Evolutionary conservation across 2,888 invertebrate genomes (phyloP).

Genomic region (Bruchidius siliquastri): DNA sequence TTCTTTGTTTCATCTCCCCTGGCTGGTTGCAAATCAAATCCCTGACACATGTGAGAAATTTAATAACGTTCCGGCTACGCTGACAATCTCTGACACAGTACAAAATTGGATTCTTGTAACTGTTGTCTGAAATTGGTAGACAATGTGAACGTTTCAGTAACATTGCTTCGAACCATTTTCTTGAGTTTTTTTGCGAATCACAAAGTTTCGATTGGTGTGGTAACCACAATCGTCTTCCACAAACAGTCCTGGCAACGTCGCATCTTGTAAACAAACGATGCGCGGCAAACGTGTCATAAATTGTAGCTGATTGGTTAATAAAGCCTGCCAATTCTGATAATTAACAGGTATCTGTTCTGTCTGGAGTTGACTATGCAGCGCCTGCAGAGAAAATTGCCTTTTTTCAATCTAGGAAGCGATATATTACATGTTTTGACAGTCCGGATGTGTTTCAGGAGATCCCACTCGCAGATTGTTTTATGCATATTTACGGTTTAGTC

Average conservation of each 20-base stretch:
- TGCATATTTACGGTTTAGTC: neutral
- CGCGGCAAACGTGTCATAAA: conserved; percentile 15
- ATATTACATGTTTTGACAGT: neutral
- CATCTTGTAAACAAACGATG: neutral
- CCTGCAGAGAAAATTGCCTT: neutral
- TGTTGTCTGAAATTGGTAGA: too few species aligned
- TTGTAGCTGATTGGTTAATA: conserved; percentile 22
- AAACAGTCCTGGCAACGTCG: neutral
- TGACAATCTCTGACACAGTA: too few species aligned
- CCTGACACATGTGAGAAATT: too few species aligned
- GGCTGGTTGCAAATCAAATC: too few species aligned
- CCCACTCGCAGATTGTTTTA: neutral
- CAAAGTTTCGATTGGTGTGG: too few species aligned
- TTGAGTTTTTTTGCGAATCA: too few species aligned
- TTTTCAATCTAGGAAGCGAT: neutral
- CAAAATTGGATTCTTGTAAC: too few species aligned
- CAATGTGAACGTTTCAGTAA: too few species aligned
- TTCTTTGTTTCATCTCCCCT: too few species aligned
- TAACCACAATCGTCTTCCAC: too few species aligned
- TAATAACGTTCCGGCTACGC: too few species aligned
- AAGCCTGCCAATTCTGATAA: conserved; percentile 9
- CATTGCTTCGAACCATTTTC: too few species aligned
- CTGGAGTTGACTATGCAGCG: neutral
- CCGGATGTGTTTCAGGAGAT: neutral
- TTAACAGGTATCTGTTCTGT: neutral